phyloP scores from a whole-genome alignment of 2,113 vertebrate species.

The Ammospiza caudacuta region DNA sequence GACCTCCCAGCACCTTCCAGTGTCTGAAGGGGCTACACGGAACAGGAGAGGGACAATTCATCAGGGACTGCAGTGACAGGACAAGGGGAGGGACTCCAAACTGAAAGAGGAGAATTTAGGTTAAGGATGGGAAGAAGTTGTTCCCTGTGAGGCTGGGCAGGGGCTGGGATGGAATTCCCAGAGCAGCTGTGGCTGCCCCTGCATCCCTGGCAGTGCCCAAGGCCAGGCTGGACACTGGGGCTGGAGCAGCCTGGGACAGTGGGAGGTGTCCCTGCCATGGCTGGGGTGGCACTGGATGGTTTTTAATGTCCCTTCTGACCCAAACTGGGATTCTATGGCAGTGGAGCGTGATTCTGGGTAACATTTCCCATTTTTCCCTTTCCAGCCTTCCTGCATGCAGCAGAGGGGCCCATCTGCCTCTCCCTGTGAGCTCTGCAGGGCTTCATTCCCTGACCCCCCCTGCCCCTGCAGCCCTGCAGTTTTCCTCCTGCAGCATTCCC shows the following conservation, averaged over 20 bases:
- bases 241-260: background rate
- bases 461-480: background rate
- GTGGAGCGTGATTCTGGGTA: background rate
- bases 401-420: background rate
- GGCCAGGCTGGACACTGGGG: fast-evolving
- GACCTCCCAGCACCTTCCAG: background rate
- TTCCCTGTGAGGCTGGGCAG: fast-evolving
- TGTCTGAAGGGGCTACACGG: fast-evolving
- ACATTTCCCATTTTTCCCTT: background rate
- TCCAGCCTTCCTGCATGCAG: background rate
- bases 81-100: background rate
- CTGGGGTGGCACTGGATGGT: fast-evolving
- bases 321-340: background rate
- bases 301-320: background rate
- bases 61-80: background rate
- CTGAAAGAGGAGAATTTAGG: background rate
- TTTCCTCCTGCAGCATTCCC: background rate
- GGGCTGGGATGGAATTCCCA: too few species aligned
- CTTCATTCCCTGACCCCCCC: background rate
- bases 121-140: background rate
- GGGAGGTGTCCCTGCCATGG: background rate
- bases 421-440: background rate
- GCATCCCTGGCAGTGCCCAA: background rate
- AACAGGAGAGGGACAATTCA: background rate
- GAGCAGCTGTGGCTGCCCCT: background rate